Conservation (phyloP, 2,113 vertebrate genomes). For the Ciconia stormi region DNA sequence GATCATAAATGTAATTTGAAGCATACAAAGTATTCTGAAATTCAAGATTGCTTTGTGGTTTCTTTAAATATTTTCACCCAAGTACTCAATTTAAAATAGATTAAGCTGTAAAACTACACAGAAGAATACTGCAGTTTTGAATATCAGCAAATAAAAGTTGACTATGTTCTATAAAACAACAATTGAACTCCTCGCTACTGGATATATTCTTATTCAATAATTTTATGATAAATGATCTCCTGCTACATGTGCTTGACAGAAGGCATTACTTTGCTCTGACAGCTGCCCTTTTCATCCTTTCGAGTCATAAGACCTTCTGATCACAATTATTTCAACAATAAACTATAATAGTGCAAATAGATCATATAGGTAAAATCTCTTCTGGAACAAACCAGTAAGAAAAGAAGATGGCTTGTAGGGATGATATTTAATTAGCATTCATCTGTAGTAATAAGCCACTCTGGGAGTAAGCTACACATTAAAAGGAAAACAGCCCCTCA, state of each 20-base stretch:
- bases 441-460: background rate
- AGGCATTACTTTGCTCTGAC: background rate
- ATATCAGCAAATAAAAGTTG: slow-evolving; percentile 1
- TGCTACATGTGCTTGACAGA: background rate
- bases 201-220: background rate
- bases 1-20: background rate
- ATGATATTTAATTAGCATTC: slow-evolving; percentile 1
- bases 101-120: background rate
- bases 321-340: background rate
- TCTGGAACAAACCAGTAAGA: background rate
- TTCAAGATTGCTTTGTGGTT: background rate
- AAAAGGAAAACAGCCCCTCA: background rate
- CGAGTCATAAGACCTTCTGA: background rate
- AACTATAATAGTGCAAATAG: background rate
- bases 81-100: background rate
- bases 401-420: background rate
- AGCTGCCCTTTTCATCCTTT: background rate
- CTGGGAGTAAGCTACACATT: background rate
- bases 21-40: background rate
- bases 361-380: background rate
- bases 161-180: background rate
- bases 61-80: slow-evolving; percentile 19
- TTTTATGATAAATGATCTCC: background rate
- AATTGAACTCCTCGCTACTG: background rate
- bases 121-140: background rate